Evolutionary conservation across 92 coral and sea anemone genomes (phyloP).

Genomic region (Zoanthus solanderi): DNA sequence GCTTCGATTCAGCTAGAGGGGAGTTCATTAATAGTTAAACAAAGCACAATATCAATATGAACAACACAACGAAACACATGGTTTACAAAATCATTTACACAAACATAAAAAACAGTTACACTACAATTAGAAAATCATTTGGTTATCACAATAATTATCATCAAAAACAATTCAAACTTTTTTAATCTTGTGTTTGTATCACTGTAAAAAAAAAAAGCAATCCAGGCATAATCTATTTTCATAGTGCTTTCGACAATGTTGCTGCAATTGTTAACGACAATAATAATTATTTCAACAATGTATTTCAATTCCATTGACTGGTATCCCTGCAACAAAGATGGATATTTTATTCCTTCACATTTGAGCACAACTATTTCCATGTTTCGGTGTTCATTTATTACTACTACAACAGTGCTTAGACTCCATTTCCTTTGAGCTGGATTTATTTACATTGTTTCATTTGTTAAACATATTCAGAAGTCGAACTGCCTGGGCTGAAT

Average conservation of each 20-base stretch:
- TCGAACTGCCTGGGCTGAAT: not conserved
- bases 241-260: not conserved
- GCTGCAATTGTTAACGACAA: not conserved
- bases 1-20: not conserved
- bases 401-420: not conserved
- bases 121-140: not conserved
- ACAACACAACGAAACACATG: not conserved
- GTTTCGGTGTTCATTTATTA: not conserved
- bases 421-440: not conserved
- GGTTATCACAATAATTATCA: not conserved
- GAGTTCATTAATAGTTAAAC: not conserved
- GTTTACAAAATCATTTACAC: not conserved
- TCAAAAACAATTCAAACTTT: not conserved
- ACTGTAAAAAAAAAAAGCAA: constrained; percentile 25
- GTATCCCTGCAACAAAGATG: constrained; percentile 46
- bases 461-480: not conserved
- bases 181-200: not conserved
- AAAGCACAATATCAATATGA: not conserved
- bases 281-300: too few relatives aligned
- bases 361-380: not conserved
- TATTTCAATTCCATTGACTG: not conserved
- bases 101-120: not conserved
- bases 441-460: not conserved
- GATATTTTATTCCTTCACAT: not conserved
- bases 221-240: constrained; percentile 7